These are phyloP conservation scores for Rhizoglyphus robini DNA, from an alignment of 1,140 invertebrate species.

Conservation along the genomic window DNA sequence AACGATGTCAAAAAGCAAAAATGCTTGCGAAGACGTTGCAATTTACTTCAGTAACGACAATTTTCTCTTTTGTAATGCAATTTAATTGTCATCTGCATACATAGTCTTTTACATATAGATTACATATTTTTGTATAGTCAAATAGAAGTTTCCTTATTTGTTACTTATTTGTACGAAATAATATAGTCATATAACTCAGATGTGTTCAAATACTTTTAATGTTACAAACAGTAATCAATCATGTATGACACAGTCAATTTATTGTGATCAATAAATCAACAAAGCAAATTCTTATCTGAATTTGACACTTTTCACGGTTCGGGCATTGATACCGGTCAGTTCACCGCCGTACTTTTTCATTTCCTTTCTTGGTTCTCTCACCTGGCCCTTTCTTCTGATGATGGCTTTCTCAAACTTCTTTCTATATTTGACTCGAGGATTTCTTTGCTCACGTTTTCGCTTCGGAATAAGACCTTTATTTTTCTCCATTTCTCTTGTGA, in stretches of 20 bases:
- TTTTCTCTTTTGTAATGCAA: neutral
- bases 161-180: no score
- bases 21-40: slow-evolving; percentile 16
- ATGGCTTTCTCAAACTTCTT: slow-evolving; percentile 78
- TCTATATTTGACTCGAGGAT: slow-evolving; percentile 83
- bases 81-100: neutral
- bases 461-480: slow-evolving; percentile 77
- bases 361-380: slow-evolving; percentile 60
- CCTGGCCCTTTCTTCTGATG: slow-evolving; percentile 73
- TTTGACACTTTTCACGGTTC: slow-evolving; percentile 69
- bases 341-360: slow-evolving; percentile 67
- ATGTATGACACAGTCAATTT: no score
- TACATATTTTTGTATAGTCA: no score
- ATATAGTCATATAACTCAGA: no score
- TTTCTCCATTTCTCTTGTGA: slow-evolving; percentile 83
- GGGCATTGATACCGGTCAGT: slow-evolving; percentile 73
- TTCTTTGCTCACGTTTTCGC: slow-evolving; percentile 74
- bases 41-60: neutral
- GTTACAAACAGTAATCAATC: no score
- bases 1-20: slow-evolving; percentile 18
- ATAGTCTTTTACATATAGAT: no score
- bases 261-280: no score
- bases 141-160: no score
- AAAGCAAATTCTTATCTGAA: no score
- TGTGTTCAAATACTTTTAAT: no score